phyloP scores from a whole-genome alignment of 2,113 vertebrate genomes.

The Eclectus roratus region DNA sequence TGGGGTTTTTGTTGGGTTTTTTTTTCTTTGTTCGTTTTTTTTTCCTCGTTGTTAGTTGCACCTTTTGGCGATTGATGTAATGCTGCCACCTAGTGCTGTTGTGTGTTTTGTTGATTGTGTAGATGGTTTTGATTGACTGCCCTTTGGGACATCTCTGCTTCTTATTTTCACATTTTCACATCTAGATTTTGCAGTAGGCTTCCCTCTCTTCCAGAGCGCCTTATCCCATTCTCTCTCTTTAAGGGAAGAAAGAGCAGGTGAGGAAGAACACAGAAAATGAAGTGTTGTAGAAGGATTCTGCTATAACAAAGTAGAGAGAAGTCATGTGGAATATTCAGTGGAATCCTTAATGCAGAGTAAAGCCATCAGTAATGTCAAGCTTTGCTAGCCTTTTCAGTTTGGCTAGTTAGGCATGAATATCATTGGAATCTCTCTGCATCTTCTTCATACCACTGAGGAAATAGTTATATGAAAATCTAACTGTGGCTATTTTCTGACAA shows the following conservation, averaged over 20 bases:
- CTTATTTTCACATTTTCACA: not conserved
- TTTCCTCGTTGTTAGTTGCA: not conserved
- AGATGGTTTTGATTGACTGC: fast-evolving
- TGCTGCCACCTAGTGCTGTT: conserved; percentile 40
- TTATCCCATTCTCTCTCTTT: not conserved
- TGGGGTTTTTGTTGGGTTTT: not conserved
- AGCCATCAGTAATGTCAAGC: not conserved
- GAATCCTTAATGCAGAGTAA: not conserved
- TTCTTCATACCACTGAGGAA: not conserved
- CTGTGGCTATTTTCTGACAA: not conserved
- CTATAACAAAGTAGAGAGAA: not conserved
- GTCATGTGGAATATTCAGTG: not conserved
- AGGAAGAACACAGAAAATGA: not conserved
- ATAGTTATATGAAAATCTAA: not conserved
- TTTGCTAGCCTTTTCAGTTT: not conserved
- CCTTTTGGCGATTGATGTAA: not conserved
- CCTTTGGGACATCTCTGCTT: not conserved
- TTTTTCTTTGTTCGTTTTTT: too few species aligned
- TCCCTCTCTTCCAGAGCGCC: not conserved
- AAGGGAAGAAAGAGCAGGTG: not conserved
- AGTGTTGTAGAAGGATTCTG: not conserved
- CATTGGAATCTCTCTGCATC: not conserved
- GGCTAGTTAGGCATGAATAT: not conserved
- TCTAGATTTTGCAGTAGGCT: not conserved
- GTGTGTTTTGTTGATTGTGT: fast-evolving